Base-by-base conservation (phyloP, 1,140 invertebrate genomes). In the Drosophila eugracilis region DNA sequence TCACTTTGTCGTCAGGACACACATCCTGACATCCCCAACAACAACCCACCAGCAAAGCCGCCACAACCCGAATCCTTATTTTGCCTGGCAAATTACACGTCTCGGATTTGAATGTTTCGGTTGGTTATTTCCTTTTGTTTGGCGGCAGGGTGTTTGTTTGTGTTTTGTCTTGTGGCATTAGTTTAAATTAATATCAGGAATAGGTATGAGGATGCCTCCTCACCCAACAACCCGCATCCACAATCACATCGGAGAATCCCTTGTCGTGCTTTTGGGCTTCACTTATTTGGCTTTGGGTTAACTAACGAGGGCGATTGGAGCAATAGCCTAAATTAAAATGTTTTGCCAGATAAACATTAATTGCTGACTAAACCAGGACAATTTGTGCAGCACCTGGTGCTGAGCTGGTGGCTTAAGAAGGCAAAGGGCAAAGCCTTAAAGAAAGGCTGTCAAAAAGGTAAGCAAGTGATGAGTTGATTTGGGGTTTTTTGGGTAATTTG, bases 151-250 rank as follows among this genome's bases (percentile, higher is more conserved):
- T 50, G 57, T 69, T 32, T 54, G 50, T 44, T 36, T 66, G 41
- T 65, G 44, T 57, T 45, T 45, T 63, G 67, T 53, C 45, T 59
- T 67, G 55, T 47, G 76, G 60, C 52, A 63, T 85, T 75, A 69
- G 72, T 79, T 85, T 63, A 85, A 85, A 85, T 86, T 80, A 86
- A 85, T 85, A 76, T 63, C 44, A 39, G 50, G 71, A 62, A 24
- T 47, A 59, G 62, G 57, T 53, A 59, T 34, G 47, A 55, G 48
- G n/a, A n/a, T n/a, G n/a, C n/a, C n/a, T n/a, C n/a, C n/a, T n/a
- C 34, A 34, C 10, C 39, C 49, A n/a, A n/a, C 42, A 39, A 12
- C 45, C 71, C 48, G 71, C 58, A 74, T 73, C 12, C 42, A 42
- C 48, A 53, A 58, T 54, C 47, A 50, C 44, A 21, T 39, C 10